Evolutionary conservation across 1,140 invertebrate species (phyloP), one percentile per base, ranked within the genome.

Genomic region (Holotrichia oblita): DNA sequence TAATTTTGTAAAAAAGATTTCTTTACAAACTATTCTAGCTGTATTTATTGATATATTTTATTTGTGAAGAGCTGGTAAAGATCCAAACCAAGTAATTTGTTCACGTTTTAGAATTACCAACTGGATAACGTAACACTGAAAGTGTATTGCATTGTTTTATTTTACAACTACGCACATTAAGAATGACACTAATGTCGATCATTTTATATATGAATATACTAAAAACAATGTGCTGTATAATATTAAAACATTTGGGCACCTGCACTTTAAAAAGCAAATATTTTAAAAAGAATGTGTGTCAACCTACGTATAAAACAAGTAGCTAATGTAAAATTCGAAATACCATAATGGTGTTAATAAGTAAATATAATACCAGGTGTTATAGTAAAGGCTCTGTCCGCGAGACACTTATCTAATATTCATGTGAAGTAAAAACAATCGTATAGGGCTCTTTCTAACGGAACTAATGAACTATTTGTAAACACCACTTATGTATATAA

Each of bases 371-470:
- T 64, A 64, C 61, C 61, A 64, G 61, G 61, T 64, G 61, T 64
- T 64, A 64, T 64, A 64, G 61, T 64, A 64, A 64, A 64, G 17
- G 61, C 17, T 48, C n/a, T 10, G 44, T 48, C 12, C 61, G 17
- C 61, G 7, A 9, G 10, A 10, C 61, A 22, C 24, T 14, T 64
- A 64, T 64, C 22, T 64, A 64, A 64, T 64, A 64, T 64, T 64
- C 61, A 64, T 64, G 61, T 64, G 61, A 64, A 64, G 61, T 64
- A 64, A 64, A 64, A 64, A 64, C 61, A 64, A 64, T 64, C 61
- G 24, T 64, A 10, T 20, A 64, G 14, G 6, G 61, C 7, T 27
- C 61, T 17, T 64, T 64, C 17, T 64, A 17, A 64, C 4, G 61
- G 24, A 27, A 64, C 61, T 64, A 64, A 64, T 64, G 61, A 64